These are phyloP conservation scores for Noctua janthina DNA, from an alignment of 2,888 invertebrate species.

Conservation along the genomic window DNA sequence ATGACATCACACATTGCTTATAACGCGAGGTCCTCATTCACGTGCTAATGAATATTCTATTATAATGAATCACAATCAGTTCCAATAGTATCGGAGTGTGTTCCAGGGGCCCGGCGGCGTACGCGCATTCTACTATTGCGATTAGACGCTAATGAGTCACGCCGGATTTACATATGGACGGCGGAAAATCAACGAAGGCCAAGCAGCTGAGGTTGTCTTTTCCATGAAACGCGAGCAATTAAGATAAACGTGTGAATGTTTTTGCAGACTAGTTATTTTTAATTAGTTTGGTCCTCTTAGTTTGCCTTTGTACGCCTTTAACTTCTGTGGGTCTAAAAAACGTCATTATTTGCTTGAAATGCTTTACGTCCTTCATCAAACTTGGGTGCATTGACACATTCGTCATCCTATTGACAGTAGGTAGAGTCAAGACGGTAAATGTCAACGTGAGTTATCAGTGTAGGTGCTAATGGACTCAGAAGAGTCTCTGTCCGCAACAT, in stretches of 20 bases:
- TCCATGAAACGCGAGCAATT: constrained; percentile 66
- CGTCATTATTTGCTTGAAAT: background rate
- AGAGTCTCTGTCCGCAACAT: constrained; percentile 77
- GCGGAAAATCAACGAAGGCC: constrained; percentile 75
- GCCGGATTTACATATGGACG: constrained; percentile 77
- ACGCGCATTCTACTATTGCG: constrained; percentile 72
- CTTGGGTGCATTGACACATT: constrained; percentile 61
- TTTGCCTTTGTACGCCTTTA: background rate
- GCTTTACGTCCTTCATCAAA: constrained; percentile 12
- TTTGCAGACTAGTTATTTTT: constrained; percentile 41
- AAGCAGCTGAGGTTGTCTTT: constrained; percentile 66
- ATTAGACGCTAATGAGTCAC: constrained; percentile 80
- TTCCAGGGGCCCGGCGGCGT: constrained; percentile 65
- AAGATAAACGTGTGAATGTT: background rate
- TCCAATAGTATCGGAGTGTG: constrained; percentile 63
- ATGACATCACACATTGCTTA: constrained; percentile 45
- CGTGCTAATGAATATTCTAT: constrained; percentile 64
- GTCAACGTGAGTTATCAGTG: constrained; percentile 77
- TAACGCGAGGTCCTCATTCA: constrained; percentile 45
- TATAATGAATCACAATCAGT: constrained; percentile 63
- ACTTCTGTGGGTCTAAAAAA: background rate
- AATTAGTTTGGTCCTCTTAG: constrained; percentile 43
- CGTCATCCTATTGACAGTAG: constrained; percentile 74
- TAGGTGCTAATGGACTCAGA: constrained; percentile 84
- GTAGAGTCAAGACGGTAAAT: constrained; percentile 71